Base-by-base conservation (phyloP, 2,113 vertebrate genomes). In the Picathartes gymnocephalus region DNA sequence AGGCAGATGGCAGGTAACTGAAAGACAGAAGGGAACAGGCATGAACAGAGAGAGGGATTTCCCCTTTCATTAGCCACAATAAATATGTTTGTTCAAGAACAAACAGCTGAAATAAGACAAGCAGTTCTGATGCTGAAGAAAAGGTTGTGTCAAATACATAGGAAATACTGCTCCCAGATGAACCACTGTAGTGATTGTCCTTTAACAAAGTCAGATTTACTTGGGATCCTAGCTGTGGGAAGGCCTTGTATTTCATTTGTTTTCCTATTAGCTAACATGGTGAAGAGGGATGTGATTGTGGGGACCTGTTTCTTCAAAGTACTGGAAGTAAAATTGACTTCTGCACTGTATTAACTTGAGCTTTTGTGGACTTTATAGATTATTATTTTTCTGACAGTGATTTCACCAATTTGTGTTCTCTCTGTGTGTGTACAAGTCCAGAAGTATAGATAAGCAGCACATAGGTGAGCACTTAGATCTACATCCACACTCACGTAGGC, bases 1-100 rank as follows among this genome's bases (percentile, higher is more conserved):
- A 83, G 35, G 60, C 47, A 45, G 51, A 25, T 66, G 45, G 72
- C 56, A 64, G 88, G 73, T 92, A 72, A 39, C 47, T 74, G 42
- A 70, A 74, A 85, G 71, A 89, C 74, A 87, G 58, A 77, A 65
- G 14, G 19, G 22, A 90, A 39, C 37, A 82, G 53, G 28, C 80
- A 61, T n/a, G 58, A 86, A n/a, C 37, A 81, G 54, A 58, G 40
- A 57, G 33, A 70, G 39, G 74, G 56, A 65, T 86, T 94, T 95
- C 83, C 82, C 72, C 37, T 91, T 84, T 74, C 81, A 37, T 88
- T 66, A 68, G 54, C 69, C 69, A 62, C 76, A 86, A 47, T 80
- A 86, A 86, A 88, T 93, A 65, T 54, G 30, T 92, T 92, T 77
- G 66, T 80, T 96, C 54, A 93, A 86, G 60, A 88, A 23, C 62